These are phyloP conservation scores for Spialia ferax DNA, from an alignment of 2,888 invertebrate genomes.

Conservation along the genomic window DNA sequence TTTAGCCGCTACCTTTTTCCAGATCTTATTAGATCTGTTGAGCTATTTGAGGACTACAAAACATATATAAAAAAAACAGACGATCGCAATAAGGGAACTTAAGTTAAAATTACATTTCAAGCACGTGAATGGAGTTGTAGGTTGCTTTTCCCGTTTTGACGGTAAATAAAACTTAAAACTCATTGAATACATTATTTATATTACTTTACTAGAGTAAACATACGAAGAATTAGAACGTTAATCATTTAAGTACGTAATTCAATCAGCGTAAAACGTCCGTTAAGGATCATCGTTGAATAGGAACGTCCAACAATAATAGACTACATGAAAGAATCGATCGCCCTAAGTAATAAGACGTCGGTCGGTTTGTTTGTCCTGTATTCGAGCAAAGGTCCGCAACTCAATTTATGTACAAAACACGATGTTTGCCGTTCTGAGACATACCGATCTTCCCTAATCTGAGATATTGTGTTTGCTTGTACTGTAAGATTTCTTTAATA, in stretches of 20 bases:
- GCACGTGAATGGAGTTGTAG: too few species aligned
- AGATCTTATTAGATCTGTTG: too few species aligned
- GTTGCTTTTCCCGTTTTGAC: not conserved
- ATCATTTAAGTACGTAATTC: constrained; percentile 18
- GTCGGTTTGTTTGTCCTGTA: constrained; percentile 54
- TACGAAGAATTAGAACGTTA: not conserved
- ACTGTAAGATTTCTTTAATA: constrained; percentile 50
- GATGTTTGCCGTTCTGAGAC: constrained; percentile 54
- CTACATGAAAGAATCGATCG: constrained; percentile 43
- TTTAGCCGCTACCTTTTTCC: constrained; percentile 56
- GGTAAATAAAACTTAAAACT: not conserved
- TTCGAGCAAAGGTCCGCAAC: constrained; percentile 51
- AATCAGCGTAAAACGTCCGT: constrained; percentile 25
- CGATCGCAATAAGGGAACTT: too few species aligned
- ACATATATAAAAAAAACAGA: not conserved
- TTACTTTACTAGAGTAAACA: not conserved
- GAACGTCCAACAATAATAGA: constrained; percentile 29
- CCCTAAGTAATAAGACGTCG: constrained; percentile 50
- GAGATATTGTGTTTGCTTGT: constrained; percentile 63
- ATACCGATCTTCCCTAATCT: constrained; percentile 58
- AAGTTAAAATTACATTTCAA: not conserved
- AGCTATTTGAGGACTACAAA: too few species aligned
- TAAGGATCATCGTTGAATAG: constrained; percentile 17
- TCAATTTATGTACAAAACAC: constrained; percentile 55
- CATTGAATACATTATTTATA: not conserved